A percentile compares a stretch with the other conserved stretches of the same genome.
Evolutionary conservation across 2,113 vertebrate genomes (phyloP).

Genomic region (Ondatra zibethicus): DNA sequence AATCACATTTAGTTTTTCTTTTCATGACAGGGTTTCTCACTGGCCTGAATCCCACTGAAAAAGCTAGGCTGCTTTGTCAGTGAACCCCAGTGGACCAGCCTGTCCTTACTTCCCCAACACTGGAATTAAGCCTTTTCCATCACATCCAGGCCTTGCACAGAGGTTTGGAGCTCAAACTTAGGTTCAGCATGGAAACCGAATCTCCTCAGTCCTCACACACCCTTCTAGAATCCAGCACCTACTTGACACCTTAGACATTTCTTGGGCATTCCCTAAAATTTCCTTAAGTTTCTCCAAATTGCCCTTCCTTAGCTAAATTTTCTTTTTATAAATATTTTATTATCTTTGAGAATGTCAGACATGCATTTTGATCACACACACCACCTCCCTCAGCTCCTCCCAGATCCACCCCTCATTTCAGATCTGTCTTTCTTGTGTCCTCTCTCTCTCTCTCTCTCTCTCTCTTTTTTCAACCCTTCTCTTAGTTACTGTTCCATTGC

Average conservation of each 20-base stretch:
- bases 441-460: neutral
- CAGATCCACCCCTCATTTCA: neutral
- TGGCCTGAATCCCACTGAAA: neutral
- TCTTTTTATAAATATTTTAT: neutral
- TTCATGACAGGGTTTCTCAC: neutral
- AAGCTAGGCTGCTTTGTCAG: neutral
- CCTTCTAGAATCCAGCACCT: neutral
- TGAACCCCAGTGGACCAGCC: neutral
- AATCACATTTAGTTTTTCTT: neutral
- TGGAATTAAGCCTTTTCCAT: neutral
- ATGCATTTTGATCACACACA: neutral
- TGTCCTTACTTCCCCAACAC: neutral
- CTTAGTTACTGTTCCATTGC: neutral
- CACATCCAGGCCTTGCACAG: too few relatives aligned
- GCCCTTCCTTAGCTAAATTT: neutral
- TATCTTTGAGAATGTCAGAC: neutral
- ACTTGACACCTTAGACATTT: too few relatives aligned
- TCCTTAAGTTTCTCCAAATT: neutral
- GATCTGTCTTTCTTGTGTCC: neutral
- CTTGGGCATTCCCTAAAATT: fast-evolving
- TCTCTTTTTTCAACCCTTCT: neutral
- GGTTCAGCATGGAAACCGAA: neutral
- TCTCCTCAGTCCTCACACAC: too few relatives aligned
- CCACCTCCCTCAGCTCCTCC: neutral
- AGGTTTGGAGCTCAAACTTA: neutral